Evolutionary conservation across 2,113 vertebrate species (phyloP), one percentile per base, ranked within the genome.

Genomic region (Hepsetus odoe): DNA sequence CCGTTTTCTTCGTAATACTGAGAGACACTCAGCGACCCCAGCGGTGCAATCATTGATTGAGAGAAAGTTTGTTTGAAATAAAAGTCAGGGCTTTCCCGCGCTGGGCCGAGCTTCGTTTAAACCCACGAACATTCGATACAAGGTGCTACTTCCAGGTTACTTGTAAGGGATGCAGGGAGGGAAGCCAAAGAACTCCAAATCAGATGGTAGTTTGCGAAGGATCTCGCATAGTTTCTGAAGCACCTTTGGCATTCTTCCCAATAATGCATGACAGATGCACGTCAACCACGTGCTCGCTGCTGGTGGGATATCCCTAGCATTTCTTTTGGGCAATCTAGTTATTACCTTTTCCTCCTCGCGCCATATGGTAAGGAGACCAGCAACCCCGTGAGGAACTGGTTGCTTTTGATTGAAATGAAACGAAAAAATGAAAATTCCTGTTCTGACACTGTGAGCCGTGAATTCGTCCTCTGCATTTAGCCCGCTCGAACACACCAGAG

Each of bases 241-340:
- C 87, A 87, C 87, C 80, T 79, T 87, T 89, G 90, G 89, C 86
- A 91, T 91, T 88, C 79, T 66, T 83, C 40, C 81, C 86, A 90
- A 90, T 94, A 94, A 94, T 92, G 90, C 89, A 85, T 92, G 91
- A 90, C 92, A 94, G 91, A 94, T 93, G 92, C 92, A 91, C 78
- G 80, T 91, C 90, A 87, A 87, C 89, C 69, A 22, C 72, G 77
- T 56, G 32, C 64, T 66, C 81, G 16, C 59, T 76, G 79, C 76
- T 82, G 66, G 70, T 64, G 72, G 46, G 74, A 76, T 28, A 24
- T 83, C 74, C 14, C 16, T 33, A 2, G 3, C 0, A 20, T 49
- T 32, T 8, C 58, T 46, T 3, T n/a, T 4, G 59, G 44, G 24
- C 2, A 28, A n/a, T 7, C 13, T 32, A 68, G 42, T 72, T 56